A percentile compares a stretch with the other conserved stretches of the same genome.
Evolutionary conservation across 2,888 invertebrate genomes (phyloP).

Genomic region (Omphaloscelis lunosa): DNA sequence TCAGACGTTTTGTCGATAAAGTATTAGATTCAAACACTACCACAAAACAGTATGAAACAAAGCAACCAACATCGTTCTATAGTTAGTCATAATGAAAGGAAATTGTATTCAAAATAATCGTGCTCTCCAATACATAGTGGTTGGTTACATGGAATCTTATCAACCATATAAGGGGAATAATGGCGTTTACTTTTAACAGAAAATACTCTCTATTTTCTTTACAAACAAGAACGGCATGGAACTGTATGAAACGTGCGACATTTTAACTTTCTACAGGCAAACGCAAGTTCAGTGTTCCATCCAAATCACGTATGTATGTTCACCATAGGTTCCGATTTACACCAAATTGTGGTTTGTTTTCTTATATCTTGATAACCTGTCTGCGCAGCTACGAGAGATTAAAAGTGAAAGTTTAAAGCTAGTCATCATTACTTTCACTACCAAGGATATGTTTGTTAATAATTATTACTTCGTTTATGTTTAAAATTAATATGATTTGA

Average conservation of each 20-base stretch:
- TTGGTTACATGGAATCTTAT: conserved; percentile 4
- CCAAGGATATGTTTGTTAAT: conserved; percentile 51
- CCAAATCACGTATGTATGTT: conserved; percentile 36
- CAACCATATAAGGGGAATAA: conserved; percentile 25
- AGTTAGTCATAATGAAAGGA: conserved; percentile 10
- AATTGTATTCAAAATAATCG: conserved; percentile 21
- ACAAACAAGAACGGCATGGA: conserved; percentile 37
- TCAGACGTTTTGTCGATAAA: conserved; percentile 19
- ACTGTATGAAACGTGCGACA: conserved; percentile 46
- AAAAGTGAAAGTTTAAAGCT: conserved; percentile 54
- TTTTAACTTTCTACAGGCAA: conserved; percentile 48
- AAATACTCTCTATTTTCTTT: conserved; percentile 44
- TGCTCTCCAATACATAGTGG: conserved; percentile 17
- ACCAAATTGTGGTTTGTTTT: conserved; percentile 52
- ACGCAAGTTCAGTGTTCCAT: conserved; percentile 41
- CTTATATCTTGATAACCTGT: conserved; percentile 51
- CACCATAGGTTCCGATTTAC: conserved; percentile 39
- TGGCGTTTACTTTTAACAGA: conserved; percentile 26
- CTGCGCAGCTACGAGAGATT: conserved; percentile 33
- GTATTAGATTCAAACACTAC: conserved; percentile 13
- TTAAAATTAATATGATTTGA: conserved; percentile 25
- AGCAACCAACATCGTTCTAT: conserved; percentile 1
- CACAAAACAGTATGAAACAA: conserved; percentile 1
- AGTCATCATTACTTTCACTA: conserved; percentile 54
- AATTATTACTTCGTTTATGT: conserved; percentile 32